A percentile compares a stretch with the other conserved stretches of the same genome.
Evolutionary conservation across 2,113 vertebrate genomes (phyloP).

Genomic region (Calidris pygmaea): DNA sequence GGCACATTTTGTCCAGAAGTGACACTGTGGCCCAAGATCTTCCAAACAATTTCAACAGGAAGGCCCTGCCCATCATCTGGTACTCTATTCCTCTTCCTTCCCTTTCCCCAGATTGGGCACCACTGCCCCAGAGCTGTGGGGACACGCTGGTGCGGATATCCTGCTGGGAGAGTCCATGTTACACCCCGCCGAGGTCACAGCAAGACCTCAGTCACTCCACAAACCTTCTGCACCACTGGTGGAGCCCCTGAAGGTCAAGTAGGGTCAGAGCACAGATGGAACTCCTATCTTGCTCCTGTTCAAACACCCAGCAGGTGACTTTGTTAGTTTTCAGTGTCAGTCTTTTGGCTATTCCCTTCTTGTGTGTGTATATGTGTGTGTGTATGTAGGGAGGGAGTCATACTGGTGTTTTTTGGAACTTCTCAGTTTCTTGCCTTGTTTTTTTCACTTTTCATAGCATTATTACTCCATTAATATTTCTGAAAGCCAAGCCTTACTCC

Average conservation of each 20-base stretch:
- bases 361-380: neutral
- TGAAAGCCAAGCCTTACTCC: conserved; percentile 35
- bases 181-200: neutral
- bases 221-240: neutral
- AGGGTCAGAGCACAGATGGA: conserved; percentile 19
- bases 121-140: neutral
- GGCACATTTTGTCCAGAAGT: neutral
- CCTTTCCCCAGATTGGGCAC: neutral
- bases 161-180: neutral
- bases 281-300: neutral
- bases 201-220: neutral
- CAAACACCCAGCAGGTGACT: neutral
- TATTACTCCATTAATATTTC: conserved; percentile 50
- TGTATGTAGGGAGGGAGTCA: neutral
- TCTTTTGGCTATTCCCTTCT: neutral
- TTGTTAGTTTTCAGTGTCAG: neutral
- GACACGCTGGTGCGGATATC: neutral
- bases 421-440: neutral
- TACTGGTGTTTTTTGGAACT: neutral
- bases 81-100: neutral
- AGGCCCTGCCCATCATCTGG: conserved; percentile 17
- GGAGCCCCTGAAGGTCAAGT: neutral
- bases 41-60: neutral
- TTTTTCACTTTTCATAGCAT: conserved; percentile 3
- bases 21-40: neutral